Evolutionary conservation across 2,113 vertebrate genomes (phyloP).

Genomic region (Piliocolobus tephrosceles): DNA sequence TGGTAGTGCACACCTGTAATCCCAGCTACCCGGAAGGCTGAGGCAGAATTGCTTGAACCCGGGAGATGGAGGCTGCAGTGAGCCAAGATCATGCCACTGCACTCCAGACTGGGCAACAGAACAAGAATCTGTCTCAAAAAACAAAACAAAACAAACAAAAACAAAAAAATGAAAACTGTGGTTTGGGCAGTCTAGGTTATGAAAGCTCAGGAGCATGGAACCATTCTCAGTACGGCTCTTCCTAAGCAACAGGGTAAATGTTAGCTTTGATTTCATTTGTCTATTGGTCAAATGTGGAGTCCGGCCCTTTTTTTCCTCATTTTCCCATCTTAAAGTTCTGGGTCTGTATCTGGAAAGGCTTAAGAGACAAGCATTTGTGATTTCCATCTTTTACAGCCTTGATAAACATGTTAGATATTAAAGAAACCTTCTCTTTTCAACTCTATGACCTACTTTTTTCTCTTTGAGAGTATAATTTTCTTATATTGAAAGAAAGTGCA

Average conservation of each 20-base stretch:
- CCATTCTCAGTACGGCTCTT: neutral
- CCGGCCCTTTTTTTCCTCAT: neutral
- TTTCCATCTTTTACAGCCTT: neutral
- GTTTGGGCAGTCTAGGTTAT: neutral
- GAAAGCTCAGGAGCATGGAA: neutral
- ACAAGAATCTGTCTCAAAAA: too few species aligned
- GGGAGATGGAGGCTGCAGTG: too few species aligned
- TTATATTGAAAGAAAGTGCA: neutral
- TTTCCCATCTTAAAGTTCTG: neutral
- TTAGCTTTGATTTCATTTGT: neutral
- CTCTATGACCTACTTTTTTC: neutral
- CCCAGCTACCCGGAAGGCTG: too few species aligned
- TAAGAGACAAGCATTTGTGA: conserved; percentile 1
- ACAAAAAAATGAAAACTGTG: neutral
- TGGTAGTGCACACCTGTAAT: too few species aligned
- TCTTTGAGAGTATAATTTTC: neutral
- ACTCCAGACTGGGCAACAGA: too few species aligned
- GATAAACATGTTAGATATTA: neutral
- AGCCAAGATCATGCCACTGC: too few species aligned
- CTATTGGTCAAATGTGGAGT: neutral
- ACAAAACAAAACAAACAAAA: neutral
- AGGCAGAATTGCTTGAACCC: too few species aligned
- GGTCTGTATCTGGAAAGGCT: neutral
- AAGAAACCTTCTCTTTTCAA: neutral
- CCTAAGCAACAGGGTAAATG: neutral